Percentiles rank a stretch among this genome's conserved stretches.
phyloP scores from a whole-genome alignment of 37 sponge, comb jelly and placozoan genomes.

The Diacarnus erythraeanus region DNA sequence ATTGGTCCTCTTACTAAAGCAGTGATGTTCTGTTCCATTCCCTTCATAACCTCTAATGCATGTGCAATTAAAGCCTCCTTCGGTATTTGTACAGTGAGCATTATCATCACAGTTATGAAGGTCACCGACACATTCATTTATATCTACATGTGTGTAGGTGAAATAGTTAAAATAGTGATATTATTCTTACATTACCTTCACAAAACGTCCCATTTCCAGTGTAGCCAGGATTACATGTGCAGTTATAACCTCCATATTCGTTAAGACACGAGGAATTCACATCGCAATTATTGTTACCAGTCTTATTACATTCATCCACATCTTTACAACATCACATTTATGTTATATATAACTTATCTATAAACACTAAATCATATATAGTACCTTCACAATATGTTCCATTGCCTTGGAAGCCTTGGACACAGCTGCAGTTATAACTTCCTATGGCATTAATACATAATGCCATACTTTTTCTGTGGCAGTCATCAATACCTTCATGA shows the following conservation, averaged over 20 bases:
- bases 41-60: conserved; percentile 2
- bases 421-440: conserved; percentile 21
- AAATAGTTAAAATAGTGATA: not conserved
- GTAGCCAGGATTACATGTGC: conserved; percentile 32
- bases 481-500: not conserved
- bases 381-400: conserved; percentile 1
- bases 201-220: conserved; percentile 25
- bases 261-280: conserved; percentile 17
- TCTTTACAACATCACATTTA: conserved; percentile 1
- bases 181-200: conserved; percentile 1
- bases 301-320: conserved; percentile 19
- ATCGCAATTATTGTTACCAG: conserved; percentile 9
- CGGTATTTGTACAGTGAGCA: conserved; percentile 26
- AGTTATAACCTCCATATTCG: conserved; percentile 25
- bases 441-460: conserved; percentile 39
- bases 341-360: no score
- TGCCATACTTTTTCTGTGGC: conserved; percentile 1
- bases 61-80: conserved; percentile 11
- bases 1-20: not conserved
- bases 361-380: not conserved
- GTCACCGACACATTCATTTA: not conserved
- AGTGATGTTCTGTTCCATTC: conserved; percentile 6
- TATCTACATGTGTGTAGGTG: not conserved
- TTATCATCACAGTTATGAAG: conserved; percentile 1
- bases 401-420: conserved; percentile 26